Percentiles rank a stretch among this genome's conserved stretches.
These are phyloP conservation scores for Lasioglossum pauxillum DNA, from an alignment of 2,888 invertebrate genomes.

Conservation along the genomic window DNA sequence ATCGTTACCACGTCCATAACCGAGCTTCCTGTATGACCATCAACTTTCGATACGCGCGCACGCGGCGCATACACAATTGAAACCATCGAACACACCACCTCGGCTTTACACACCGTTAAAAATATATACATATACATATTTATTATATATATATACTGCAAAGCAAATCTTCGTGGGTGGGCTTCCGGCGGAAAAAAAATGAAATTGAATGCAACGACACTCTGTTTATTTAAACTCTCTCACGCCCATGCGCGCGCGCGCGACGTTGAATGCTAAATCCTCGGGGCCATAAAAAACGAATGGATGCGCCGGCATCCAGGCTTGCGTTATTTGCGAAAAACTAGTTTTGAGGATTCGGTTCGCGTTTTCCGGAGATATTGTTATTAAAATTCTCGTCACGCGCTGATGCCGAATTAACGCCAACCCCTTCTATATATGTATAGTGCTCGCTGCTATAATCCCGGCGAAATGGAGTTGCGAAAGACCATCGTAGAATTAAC, in stretches of 20 bases:
- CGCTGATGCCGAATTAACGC: conserved; percentile 4
- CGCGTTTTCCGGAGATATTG: neutral
- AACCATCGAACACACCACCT: too few species aligned
- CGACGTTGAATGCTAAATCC: neutral
- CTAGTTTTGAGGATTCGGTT: neutral
- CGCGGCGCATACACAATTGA: neutral
- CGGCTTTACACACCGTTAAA: neutral
- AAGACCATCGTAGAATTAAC: neutral
- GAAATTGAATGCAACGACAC: conserved; percentile 13
- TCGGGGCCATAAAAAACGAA: neutral
- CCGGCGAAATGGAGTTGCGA: neutral
- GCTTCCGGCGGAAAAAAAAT: neutral
- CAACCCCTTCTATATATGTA: neutral
- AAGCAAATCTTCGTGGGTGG: neutral
- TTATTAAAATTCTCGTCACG: conserved; percentile 13
- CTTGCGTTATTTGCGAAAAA: neutral
- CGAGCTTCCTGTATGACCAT: neutral
- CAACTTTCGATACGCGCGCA: neutral
- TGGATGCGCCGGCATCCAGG: neutral
- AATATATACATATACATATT: too few species aligned
- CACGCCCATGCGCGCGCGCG: too few species aligned
- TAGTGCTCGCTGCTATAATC: neutral
- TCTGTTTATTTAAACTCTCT: neutral
- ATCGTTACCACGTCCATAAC: conserved; percentile 1
- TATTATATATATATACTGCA: neutral